Base-by-base conservation (phyloP, 2,113 vertebrate genomes). In the Polyodon spathula region DNA sequence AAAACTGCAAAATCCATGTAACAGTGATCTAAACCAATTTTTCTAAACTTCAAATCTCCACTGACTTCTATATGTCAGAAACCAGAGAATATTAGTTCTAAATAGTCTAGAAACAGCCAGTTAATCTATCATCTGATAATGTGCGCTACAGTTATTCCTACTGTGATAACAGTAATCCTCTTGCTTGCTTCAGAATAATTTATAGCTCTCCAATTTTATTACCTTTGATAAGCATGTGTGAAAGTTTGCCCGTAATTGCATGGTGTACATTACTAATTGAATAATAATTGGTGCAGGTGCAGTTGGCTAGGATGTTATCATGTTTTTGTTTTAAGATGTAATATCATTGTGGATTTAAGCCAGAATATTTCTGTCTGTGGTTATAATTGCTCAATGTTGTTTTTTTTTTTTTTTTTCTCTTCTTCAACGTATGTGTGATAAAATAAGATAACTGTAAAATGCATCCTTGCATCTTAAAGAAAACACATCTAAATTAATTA, bases 241-340 rank as follows among this genome's bases (percentile, higher is more conserved):
- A 75, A 75, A 74, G 73, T 78, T 82, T 75, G 54, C 58, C 64
- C 2, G 71, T 88, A 86, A 88, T 88, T 89, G 76, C 74, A 78
- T 72, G 73, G 81, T 79, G 79, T 86, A 84, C 80, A 76, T 86
- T 83, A 77, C 82, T 86, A 86, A 87, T 86, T 86, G 80, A 80
- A 82, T 86, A 86, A 85, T 86, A 87, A 86, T 85, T 88, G 79
- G 77, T 79, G 79, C 83, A 88, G 87, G 84, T 87, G 82, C 81
- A 79, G 81, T 82, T 81, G 77, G 74, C 77, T 70, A 72, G 74
- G 78, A 80, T 78, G 75, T 81, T 77, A 76, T 78, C 73, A 75
- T 62, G 63, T 63, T 67, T 66, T 61, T 76, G 79, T 64, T 76
- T 73, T 73, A 69, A 76, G 78, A 71, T 76, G 68, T 66, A 74